Evolutionary conservation across 2,797 vertebrate species (phyloP), one percentile per base, ranked within the genome.

Genomic region (Gobio occitaniae): DNA sequence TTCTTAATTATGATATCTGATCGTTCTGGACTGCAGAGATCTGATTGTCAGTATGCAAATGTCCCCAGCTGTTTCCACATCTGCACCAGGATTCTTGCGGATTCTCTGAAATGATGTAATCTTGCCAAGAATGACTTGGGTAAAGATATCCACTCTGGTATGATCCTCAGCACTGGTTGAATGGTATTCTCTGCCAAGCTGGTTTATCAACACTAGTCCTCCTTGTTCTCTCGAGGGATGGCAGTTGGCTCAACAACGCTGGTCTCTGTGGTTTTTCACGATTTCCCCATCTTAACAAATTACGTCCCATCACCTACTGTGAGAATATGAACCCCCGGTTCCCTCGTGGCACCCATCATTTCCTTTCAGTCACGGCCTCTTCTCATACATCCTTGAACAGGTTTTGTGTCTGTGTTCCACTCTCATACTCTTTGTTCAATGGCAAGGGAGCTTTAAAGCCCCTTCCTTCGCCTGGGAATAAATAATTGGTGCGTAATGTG

Each of bases 401-500:
- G 17, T 25, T 74, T n/a, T 66, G 15, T 50, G 59, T 66, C 78
- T 48, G 52, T 54, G 47, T 78, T 68, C 16, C 25, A 19, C 41
- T 78, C 41, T 38, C 32, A 0, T 36, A 52, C 41, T 48, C 81
- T 65, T 74, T 84, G 36, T 70, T 78, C 38, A 59, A 70, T 38
- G 38, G 63, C 48, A 70, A 69, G 38, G 6, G 36, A 78, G 52
- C 17, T 48, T 84, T 47, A 66, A 16, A 68, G 17, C 44, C 38
- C 10, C 56, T 79, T 36, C 32, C 25, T 74, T 65, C 50, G 77
- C n/a, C 61, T 68, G 63, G 66, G 56, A 21, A 61, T 29, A 74
- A 83, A 83, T 66, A 83, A 78, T 54, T 66, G 61, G 85, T 16
- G 15, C 15, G 4, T 70, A 82, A 77, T 54, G 63, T 32, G 36